A percentile compares a stretch with the other conserved stretches of the same genome.
phyloP scores from a whole-genome alignment of 2,888 invertebrate species.

The Orchesella flavescens region DNA sequence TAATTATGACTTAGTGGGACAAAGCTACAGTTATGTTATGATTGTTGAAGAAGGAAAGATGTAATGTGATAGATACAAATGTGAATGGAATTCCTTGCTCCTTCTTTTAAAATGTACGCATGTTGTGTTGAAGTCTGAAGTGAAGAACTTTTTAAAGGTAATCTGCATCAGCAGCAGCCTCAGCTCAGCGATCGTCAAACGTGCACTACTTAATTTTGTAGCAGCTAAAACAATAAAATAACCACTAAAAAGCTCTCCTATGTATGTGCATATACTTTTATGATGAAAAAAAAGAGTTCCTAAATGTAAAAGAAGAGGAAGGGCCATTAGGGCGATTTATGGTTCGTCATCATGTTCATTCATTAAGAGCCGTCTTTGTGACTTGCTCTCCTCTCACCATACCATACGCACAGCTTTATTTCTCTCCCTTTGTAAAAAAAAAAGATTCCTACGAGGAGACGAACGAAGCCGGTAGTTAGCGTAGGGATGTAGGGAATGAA shows the following conservation, averaged over 20 bases:
- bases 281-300: not conserved
- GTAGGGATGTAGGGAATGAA: not conserved
- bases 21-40: too few relatives aligned
- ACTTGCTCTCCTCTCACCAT: not conserved
- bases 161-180: too few relatives aligned
- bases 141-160: too few relatives aligned
- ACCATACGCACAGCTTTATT: not conserved
- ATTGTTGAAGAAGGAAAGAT: not conserved
- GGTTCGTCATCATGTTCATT: constrained; percentile 69
- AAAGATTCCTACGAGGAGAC: not conserved
- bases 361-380: constrained; percentile 57
- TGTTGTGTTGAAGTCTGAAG: too few relatives aligned
- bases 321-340: constrained; percentile 67
- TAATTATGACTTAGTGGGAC: constrained; percentile 23
- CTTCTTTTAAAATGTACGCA: not conserved
- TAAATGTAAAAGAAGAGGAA: constrained; percentile 11
- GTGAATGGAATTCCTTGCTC: not conserved
- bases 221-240: too few relatives aligned
- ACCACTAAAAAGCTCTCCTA: too few relatives aligned
- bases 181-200: too few relatives aligned
- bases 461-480: not conserved
- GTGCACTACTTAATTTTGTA: too few relatives aligned
- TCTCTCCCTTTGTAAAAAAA: not conserved
- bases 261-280: too few relatives aligned
- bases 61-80: not conserved